Conservation (phyloP, 1,140 invertebrate genomes). For the Drosophila cardini region DNA sequence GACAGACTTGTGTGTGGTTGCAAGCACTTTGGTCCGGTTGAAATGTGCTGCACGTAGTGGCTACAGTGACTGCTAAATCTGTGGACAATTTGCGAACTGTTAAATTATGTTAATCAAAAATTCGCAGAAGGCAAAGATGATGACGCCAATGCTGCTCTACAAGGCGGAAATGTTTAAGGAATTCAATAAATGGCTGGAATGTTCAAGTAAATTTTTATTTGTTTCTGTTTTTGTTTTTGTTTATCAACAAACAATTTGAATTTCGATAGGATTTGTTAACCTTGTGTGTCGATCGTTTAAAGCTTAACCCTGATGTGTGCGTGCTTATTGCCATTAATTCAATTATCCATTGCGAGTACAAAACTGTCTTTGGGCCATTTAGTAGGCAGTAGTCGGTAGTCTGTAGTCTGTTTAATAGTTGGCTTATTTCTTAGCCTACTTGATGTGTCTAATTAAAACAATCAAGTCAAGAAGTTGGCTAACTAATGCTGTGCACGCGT, state of each 20-base stretch:
- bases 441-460: constrained; percentile 10
- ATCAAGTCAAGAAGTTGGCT: background rate
- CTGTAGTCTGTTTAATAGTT: constrained; percentile 6
- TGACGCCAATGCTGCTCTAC: constrained; percentile 25
- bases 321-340: constrained; percentile 23
- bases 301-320: constrained; percentile 23
- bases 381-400: constrained; percentile 7
- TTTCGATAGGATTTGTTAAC: constrained; percentile 22
- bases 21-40: constrained; percentile 12
- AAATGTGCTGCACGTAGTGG: constrained; percentile 31
- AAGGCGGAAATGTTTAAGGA: constrained; percentile 58
- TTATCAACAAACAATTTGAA: constrained; percentile 8
- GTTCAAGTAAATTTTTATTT: constrained; percentile 19
- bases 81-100: constrained; percentile 27
- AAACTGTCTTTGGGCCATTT: constrained; percentile 12
- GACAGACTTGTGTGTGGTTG: constrained; percentile 24
- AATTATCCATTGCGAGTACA: constrained; percentile 35
- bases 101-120: constrained; percentile 66
- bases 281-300: constrained; percentile 4
- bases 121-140: constrained; percentile 38
- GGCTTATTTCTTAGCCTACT: constrained; percentile 18
- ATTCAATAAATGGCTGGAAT: constrained; percentile 20
- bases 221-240: too few relatives aligned
- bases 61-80: constrained; percentile 5
- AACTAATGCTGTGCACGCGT: constrained; percentile 33